phyloP scores from a whole-genome alignment of 1,140 invertebrate genomes.

The Eurytemora carolleeae region DNA sequence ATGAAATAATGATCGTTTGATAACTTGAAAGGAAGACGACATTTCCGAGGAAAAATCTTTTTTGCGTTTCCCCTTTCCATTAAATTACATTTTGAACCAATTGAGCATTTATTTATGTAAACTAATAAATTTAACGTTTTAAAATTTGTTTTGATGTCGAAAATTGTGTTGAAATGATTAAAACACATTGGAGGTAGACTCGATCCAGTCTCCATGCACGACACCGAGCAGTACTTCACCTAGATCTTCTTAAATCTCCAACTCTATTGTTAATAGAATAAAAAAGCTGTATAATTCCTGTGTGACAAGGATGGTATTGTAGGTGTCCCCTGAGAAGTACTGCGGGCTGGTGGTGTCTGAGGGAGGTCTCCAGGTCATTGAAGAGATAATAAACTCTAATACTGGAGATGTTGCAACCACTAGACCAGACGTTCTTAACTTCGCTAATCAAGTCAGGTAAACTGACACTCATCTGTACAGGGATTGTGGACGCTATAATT shows the following conservation, averaged over 20 bases:
- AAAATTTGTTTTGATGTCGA: background rate
- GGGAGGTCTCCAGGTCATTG: constrained; percentile 42
- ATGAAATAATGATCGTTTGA: too few species aligned
- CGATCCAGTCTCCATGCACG: constrained; percentile 3
- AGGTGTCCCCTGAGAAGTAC: constrained; percentile 58
- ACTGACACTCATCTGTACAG: too few species aligned
- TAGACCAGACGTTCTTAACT: background rate
- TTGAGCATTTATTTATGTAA: too few species aligned
- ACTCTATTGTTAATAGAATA: constrained; percentile 3
- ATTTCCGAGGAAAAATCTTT: too few species aligned
- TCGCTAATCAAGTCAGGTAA: background rate
- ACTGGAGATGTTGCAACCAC: background rate
- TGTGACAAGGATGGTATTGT: constrained; percentile 15
- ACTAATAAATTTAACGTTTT: too few species aligned
- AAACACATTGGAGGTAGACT: background rate
- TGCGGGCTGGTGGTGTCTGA: constrained; percentile 63
- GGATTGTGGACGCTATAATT: too few species aligned
- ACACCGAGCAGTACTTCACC: too few species aligned
- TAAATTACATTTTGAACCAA: too few species aligned
- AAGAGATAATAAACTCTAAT: background rate
- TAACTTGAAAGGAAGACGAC: too few species aligned
- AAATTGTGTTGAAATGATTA: constrained; percentile 2
- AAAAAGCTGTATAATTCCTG: background rate
- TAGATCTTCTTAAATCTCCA: too few species aligned
- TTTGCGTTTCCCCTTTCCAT: too few species aligned